phyloP scores from a whole-genome alignment of 2,888 invertebrate species.

The Cryptocheilus praepositus region DNA sequence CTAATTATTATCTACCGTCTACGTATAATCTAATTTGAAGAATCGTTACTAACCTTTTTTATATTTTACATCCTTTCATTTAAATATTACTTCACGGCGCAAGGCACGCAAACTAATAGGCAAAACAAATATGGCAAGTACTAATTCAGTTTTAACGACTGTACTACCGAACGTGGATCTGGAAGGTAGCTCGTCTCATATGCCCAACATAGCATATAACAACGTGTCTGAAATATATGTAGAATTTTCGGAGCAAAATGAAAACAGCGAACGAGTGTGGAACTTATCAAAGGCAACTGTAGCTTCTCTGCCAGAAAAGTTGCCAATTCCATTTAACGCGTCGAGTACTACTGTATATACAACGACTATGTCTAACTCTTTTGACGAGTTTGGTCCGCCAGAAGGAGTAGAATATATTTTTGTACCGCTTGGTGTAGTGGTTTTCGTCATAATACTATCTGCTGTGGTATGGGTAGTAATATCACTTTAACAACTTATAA shows the following conservation, averaged over 20 bases:
- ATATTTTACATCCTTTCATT: too few relatives aligned
- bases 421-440: slow-evolving; percentile 71
- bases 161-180: slow-evolving; percentile 28
- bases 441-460: slow-evolving; percentile 71
- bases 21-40: too few relatives aligned
- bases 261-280: slow-evolving; percentile 40
- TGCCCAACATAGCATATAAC: slow-evolving; percentile 42
- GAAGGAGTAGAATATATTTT: slow-evolving; percentile 73
- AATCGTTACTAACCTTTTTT: too few relatives aligned
- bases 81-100: too few relatives aligned
- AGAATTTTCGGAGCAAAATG: slow-evolving; percentile 43
- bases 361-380: slow-evolving; percentile 65
- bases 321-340: slow-evolving; percentile 40
- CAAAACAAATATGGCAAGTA: slow-evolving; percentile 21
- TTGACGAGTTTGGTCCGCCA: slow-evolving; percentile 70
- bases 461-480: slow-evolving; percentile 68
- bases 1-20: too few relatives aligned
- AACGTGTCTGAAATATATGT: slow-evolving; percentile 45
- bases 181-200: slow-evolving; percentile 32
- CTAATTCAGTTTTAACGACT: slow-evolving; percentile 30
- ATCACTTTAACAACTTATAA: slow-evolving; percentile 47
- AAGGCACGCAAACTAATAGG: neutral
- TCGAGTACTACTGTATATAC: slow-evolving; percentile 50
- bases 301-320: slow-evolving; percentile 37
- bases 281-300: slow-evolving; percentile 40